These are phyloP conservation scores for Acrobasis suavella DNA, from an alignment of 2,888 invertebrate species.

Conservation along the genomic window DNA sequence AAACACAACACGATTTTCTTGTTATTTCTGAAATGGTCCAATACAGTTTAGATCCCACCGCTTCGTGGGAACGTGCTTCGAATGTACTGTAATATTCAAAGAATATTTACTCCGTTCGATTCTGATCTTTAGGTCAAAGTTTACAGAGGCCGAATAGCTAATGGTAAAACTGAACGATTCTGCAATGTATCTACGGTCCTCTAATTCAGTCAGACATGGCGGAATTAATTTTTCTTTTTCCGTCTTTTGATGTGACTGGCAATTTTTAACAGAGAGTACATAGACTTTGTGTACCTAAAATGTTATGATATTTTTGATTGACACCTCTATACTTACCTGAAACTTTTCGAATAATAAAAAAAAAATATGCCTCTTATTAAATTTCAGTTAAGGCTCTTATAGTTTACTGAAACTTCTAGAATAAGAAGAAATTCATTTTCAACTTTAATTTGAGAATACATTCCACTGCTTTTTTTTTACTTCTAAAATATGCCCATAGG, in stretches of 20 bases:
- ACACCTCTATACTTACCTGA: no score
- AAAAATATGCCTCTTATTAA: no score
- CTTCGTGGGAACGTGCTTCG: constrained; percentile 29
- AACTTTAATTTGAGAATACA: no score
- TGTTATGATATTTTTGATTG: neutral
- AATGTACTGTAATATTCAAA: constrained; percentile 24
- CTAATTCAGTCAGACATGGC: constrained; percentile 15
- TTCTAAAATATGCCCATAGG: no score
- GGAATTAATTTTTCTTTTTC: neutral
- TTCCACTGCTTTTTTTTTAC: no score
- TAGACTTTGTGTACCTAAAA: no score
- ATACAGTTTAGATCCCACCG: constrained; percentile 30
- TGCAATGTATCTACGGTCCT: constrained; percentile 10
- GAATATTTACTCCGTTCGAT: constrained; percentile 3
- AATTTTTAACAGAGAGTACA: constrained; percentile 1
- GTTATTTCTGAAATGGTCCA: constrained; percentile 27
- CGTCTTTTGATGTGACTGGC: constrained; percentile 11
- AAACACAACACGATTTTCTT: constrained; percentile 20
- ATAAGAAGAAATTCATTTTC: no score
- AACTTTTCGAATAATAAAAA: no score
- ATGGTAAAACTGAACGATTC: constrained; percentile 2
- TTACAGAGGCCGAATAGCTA: constrained; percentile 9
- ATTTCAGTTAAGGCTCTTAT: no score
- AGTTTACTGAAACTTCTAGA: no score
- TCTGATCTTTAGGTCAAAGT: constrained; percentile 4